Evolutionary conservation across 2,113 vertebrate species (phyloP), one percentile per base, ranked within the genome.

Genomic region (Aegotheles bennettii): DNA sequence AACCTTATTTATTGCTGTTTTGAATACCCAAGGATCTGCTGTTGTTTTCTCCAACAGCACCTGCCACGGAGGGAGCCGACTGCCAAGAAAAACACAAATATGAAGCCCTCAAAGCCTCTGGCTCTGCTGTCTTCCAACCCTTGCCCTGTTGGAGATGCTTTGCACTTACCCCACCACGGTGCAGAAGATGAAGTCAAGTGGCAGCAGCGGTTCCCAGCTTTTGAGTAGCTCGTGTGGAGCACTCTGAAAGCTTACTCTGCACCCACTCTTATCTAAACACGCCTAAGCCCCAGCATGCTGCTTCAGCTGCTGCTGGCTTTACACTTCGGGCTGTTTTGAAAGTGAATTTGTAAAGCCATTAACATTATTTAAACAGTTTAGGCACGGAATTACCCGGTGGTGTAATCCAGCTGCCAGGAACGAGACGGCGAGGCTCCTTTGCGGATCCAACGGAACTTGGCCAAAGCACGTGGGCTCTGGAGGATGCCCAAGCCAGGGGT

Each of bases 361-460:
- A 95, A 92, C 82, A 29, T 96, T 96, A 91, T 95, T 97, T 97
- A 97, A 92, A 97, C 96, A 96, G 94, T 93, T 94, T 84, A 95
- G 92, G 83, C 95, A 86, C 93, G 93, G 95, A 94, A 92, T 90
- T 90, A 96, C 53, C 90, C 60, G 2, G 91, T 80, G 93, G 93
- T 94, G 90, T 40, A 60, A 51, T 68, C 47, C 92, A 92, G 90
- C 94, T 95, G 95, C 94, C 95, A 93, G 95, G 57, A 84, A 74
- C 0, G 4, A 93, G 84, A 71, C 9, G 4, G 3, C 21, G 9
- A 90, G 84, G 61, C 71, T 93, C 70, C 61, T 91, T 42, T 35
- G 71, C 0, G 4, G 79, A 91, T 94, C 93, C 81, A 84, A 93
- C 17, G 6, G 42, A 79, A 82, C 68, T 54, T 11, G 13, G 85